Conservation (phyloP, 2,113 vertebrate genomes). For the Bujurquina vittata region DNA sequence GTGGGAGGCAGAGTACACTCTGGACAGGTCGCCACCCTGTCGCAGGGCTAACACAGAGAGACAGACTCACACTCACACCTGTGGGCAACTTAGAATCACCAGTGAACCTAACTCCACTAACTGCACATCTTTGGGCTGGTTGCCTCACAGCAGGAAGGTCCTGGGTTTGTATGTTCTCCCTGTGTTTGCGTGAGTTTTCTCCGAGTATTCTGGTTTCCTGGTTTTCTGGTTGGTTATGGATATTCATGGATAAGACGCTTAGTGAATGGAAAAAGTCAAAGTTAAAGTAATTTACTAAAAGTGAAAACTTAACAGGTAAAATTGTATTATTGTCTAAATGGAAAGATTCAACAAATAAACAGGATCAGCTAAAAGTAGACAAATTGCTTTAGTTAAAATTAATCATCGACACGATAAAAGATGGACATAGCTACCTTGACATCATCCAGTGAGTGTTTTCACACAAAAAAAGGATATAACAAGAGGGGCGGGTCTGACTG, state of each 20-base stretch:
- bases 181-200: no score
- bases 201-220: no score
- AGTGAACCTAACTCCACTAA: no score
- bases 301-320: neutral
- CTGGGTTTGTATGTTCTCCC: no score
- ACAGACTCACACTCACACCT: no score
- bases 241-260: neutral
- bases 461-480: neutral
- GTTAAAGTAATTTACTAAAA: neutral
- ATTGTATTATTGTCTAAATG: neutral
- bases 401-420: neutral
- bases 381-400: neutral
- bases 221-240: neutral
- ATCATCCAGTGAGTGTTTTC: neutral
- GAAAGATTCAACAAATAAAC: neutral
- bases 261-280: neutral
- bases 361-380: neutral
- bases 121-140: no score
- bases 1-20: no score
- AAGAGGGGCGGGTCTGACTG: fast-evolving
- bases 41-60: no score
- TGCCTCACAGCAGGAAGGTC: no score
- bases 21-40: no score
- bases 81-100: no score
- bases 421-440: neutral